These are phyloP conservation scores for Torymus auratus DNA, from an alignment of 2,888 invertebrate species.

Conservation along the genomic window DNA sequence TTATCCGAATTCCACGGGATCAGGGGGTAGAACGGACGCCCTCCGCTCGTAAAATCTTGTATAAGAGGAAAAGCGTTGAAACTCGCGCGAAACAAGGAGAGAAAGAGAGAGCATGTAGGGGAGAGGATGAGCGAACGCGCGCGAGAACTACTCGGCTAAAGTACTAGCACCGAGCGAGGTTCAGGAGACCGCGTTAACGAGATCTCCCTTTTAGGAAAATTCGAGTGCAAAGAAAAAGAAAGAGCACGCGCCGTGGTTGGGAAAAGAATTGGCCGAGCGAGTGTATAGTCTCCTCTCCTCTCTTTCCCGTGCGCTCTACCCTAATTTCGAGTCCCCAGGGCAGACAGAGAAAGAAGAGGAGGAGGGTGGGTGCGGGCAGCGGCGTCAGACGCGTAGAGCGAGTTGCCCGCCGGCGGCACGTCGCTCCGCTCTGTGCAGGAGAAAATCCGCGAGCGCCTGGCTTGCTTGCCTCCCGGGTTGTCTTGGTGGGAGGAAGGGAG, in stretches of 20 bases:
- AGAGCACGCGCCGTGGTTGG: background rate
- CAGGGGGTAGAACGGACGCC: background rate
- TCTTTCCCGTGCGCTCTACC: background rate
- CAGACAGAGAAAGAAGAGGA: background rate
- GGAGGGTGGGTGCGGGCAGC: background rate
- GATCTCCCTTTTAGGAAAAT: slow-evolving; percentile 36
- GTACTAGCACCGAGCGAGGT: background rate
- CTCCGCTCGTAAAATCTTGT: slow-evolving; percentile 9
- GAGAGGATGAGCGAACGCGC: too few species aligned
- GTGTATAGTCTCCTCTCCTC: too few species aligned
- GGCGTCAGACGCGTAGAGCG: too few species aligned
- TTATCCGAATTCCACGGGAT: slow-evolving; percentile 17
- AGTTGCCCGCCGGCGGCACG: too few species aligned
- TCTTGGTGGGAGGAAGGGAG: too few species aligned
- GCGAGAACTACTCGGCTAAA: background rate
- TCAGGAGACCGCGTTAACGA: slow-evolving; percentile 1
- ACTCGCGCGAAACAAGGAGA: background rate
- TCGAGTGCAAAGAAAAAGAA: slow-evolving; percentile 13
- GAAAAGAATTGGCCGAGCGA: too few species aligned
- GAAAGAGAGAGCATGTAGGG: background rate
- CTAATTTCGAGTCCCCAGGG: slow-evolving; percentile 41
- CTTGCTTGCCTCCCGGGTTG: too few species aligned
- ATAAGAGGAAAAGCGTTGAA: too few species aligned
- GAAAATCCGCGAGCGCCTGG: too few species aligned
- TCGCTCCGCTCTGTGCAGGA: too few species aligned